phyloP scores from a whole-genome alignment of 2,888 invertebrate genomes.

The Pterostichus niger region DNA sequence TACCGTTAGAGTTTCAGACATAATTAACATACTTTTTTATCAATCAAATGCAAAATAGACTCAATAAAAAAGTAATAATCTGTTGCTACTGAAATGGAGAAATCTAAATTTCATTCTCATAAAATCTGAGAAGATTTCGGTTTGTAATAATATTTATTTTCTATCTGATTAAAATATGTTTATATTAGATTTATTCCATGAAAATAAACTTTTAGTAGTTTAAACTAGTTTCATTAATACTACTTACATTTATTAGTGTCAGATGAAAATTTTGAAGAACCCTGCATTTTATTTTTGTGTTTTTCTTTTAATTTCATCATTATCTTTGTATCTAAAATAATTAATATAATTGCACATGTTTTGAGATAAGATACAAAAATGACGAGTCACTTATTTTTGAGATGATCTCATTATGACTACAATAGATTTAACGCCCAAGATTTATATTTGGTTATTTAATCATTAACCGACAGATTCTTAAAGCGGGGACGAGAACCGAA shows the following conservation, averaged over 20 bases:
- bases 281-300: background rate
- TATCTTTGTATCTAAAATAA: background rate
- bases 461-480: too few species aligned
- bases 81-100: background rate
- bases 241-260: background rate
- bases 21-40: slow-evolving; percentile 10
- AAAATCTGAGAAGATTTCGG: too few species aligned
- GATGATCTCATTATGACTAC: slow-evolving; percentile 8
- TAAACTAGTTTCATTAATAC: background rate
- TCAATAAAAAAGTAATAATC: background rate
- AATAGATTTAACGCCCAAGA: background rate
- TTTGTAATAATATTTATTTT: too few species aligned
- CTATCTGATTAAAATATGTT: too few species aligned
- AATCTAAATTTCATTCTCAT: too few species aligned
- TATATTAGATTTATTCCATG: too few species aligned
- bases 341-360: slow-evolving; percentile 1
- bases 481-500: too few species aligned
- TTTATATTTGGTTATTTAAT: background rate
- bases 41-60: background rate
- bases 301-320: too few species aligned
- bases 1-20: background rate
- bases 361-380: background rate
- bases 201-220: too few species aligned
- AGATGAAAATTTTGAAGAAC: too few species aligned
- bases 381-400: background rate